Percentiles rank a stretch among this genome's conserved stretches.
Evolutionary conservation across 2,888 invertebrate species (phyloP).

Genomic region (Pseudococcus viburni): DNA sequence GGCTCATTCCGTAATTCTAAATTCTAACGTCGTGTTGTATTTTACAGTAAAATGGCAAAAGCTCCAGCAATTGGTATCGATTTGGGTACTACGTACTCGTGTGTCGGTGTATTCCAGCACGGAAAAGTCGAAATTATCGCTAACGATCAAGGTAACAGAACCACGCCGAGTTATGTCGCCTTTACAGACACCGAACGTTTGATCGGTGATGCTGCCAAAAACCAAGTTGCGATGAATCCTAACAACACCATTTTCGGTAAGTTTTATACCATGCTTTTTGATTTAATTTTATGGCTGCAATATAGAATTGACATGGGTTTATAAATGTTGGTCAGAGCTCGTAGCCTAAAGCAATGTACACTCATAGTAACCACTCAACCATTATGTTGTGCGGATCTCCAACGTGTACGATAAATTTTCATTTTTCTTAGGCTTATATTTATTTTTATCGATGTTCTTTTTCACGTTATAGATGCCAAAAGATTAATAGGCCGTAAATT

Average conservation of each 20-base stretch:
- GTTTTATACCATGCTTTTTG: neutral
- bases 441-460: neutral
- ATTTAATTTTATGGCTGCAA: constrained; percentile 34
- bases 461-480: constrained; percentile 82
- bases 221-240: constrained; percentile 84
- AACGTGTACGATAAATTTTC: constrained; percentile 41
- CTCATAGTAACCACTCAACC: constrained; percentile 55
- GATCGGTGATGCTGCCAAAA: constrained; percentile 77
- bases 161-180: constrained; percentile 88
- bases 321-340: constrained; percentile 62
- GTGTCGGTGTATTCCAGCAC: constrained; percentile 93
- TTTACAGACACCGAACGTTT: constrained; percentile 83
- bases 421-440: neutral
- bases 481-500: constrained; percentile 80
- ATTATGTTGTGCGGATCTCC: constrained; percentile 48
- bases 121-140: constrained; percentile 92
- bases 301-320: constrained; percentile 42
- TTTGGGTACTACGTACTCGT: constrained; percentile 95
- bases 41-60: constrained; percentile 73
- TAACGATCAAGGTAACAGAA: constrained; percentile 91
- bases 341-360: constrained; percentile 57
- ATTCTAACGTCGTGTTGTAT: neutral
- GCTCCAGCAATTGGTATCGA: constrained; percentile 96
- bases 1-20: neutral
- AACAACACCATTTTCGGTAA: constrained; percentile 88